Evolutionary conservation across 1,140 invertebrate genomes (phyloP).

Genomic region (Asbolus verrucosus): DNA sequence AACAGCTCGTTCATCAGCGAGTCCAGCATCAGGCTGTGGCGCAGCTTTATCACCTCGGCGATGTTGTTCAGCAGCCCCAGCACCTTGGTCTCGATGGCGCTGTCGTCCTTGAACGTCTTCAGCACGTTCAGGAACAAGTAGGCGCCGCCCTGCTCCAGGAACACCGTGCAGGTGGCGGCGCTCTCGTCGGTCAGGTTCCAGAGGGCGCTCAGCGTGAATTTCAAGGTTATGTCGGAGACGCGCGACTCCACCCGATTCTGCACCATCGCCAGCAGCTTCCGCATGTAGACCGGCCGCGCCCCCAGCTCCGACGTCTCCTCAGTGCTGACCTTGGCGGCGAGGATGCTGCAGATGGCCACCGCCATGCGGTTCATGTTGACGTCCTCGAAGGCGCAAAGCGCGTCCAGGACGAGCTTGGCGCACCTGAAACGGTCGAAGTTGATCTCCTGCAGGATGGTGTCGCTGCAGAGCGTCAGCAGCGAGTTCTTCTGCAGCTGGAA

Average conservation of each 20-base stretch:
- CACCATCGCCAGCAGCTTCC: conserved; percentile 79
- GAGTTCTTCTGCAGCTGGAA: conserved; percentile 83
- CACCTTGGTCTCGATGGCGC: conserved; percentile 84
- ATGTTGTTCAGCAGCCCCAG: conserved; percentile 84
- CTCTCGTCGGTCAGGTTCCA: conserved; percentile 89
- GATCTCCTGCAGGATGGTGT: conserved; percentile 83
- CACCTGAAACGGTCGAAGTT: conserved; percentile 80
- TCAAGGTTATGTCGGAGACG: conserved; percentile 80
- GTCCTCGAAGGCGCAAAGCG: conserved; percentile 80
- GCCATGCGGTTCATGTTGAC: conserved; percentile 84
- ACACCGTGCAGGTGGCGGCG: conserved; percentile 79
- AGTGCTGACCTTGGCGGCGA: conserved; percentile 77
- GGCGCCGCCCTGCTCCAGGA: conserved; percentile 79
- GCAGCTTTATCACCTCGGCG: conserved; percentile 76
- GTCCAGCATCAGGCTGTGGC: conserved; percentile 73
- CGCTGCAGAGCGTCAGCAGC: conserved; percentile 81
- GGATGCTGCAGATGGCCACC: conserved; percentile 85
- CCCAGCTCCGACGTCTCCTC: conserved; percentile 80
- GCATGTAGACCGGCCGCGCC: conserved; percentile 78
- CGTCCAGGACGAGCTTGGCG: conserved; percentile 82
- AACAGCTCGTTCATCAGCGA: conserved; percentile 73
- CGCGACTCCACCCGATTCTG: conserved; percentile 72
- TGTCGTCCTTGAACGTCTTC: conserved; percentile 73
- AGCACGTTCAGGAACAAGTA: conserved; percentile 78
- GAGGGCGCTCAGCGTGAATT: conserved; percentile 84